Evolutionary conservation across 2,797 vertebrate species (phyloP).

Genomic region (Emydoidea blandingii): DNA sequence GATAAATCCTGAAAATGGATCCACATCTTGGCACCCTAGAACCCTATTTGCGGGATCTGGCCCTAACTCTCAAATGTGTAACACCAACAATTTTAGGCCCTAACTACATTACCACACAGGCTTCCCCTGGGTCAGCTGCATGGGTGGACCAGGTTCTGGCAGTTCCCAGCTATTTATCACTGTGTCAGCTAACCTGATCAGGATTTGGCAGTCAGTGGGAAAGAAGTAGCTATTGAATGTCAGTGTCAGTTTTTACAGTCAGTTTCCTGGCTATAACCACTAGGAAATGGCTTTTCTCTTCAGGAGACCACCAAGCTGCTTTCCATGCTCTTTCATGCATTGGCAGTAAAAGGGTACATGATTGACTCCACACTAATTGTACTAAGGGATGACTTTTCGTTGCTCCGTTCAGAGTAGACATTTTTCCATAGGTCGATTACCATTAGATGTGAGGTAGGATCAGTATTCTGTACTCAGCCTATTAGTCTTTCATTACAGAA

Average conservation of each 20-base stretch:
- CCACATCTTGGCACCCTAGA: neutral
- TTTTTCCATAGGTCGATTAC: neutral
- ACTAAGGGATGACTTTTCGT: neutral
- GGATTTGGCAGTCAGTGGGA: neutral
- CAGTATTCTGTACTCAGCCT: neutral
- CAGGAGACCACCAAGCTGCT: neutral
- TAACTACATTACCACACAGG: neutral
- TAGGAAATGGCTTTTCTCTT: neutral
- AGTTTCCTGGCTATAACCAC: neutral
- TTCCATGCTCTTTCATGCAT: neutral
- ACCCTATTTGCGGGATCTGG: neutral
- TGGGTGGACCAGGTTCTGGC: conserved; percentile 3
- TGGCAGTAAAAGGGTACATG: neutral
- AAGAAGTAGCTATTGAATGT: neutral
- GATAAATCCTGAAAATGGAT: neutral
- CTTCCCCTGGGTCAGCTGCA: neutral
- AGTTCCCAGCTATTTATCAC: neutral
- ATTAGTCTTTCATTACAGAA: neutral
- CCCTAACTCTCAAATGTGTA: neutral
- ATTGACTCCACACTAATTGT: neutral
- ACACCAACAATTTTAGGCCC: rapidly evolving
- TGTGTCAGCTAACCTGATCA: neutral
- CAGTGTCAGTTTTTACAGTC: neutral
- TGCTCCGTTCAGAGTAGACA: neutral
- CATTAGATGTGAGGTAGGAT: neutral